phyloP scores from a whole-genome alignment of 2,888 invertebrate genomes.

The Belgica antarctica region DNA sequence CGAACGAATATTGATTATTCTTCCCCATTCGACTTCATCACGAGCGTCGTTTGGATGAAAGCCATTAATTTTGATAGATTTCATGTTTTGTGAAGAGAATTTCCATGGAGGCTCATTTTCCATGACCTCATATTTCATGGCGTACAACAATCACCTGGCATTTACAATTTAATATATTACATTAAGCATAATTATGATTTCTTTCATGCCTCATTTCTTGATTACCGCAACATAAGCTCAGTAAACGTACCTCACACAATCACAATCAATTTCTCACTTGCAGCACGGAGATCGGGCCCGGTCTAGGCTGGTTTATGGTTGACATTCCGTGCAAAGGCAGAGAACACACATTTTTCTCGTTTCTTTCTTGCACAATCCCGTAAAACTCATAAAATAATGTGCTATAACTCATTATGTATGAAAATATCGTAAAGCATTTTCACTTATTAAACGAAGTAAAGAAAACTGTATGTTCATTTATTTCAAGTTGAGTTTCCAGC shows the following conservation, averaged over 20 bases:
- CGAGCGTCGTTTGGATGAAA: slow-evolving; percentile 26
- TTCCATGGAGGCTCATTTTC: slow-evolving; percentile 30
- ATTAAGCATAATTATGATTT: slow-evolving; percentile 43
- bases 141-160: slow-evolving; percentile 30
- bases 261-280: slow-evolving; percentile 33
- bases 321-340: background rate
- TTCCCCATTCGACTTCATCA: slow-evolving; percentile 30
- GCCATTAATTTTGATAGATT: slow-evolving; percentile 43
- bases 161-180: slow-evolving; percentile 42
- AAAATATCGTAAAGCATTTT: background rate
- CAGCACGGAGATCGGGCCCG: background rate
- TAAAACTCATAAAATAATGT: background rate
- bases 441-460: too few relatives aligned
- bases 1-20: slow-evolving; percentile 32
- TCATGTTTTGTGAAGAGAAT: slow-evolving; percentile 23
- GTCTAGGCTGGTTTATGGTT: background rate
- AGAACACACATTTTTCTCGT: background rate
- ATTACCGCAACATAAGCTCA: background rate
- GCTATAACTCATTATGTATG: slow-evolving; percentile 1
- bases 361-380: background rate
- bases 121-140: slow-evolving; percentile 40
- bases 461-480: too few relatives aligned
- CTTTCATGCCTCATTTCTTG: slow-evolving; percentile 2
- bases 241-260: slow-evolving; percentile 19
- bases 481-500: background rate